These are phyloP conservation scores for Lasioglossum lativentre DNA, from an alignment of 2,888 invertebrate species.

Conservation along the genomic window DNA sequence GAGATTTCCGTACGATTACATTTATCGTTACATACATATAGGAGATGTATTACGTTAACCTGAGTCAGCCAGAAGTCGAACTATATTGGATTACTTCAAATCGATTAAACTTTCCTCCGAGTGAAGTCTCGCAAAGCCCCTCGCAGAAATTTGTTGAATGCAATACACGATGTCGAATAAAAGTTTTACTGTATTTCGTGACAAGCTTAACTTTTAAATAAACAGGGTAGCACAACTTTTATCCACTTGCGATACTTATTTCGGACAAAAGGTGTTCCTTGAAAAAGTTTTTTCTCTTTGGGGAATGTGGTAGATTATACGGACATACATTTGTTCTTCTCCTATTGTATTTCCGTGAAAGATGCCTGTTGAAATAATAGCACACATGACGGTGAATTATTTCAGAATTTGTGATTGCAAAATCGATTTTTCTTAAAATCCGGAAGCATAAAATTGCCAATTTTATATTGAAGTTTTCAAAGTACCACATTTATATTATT, in stretches of 20 bases:
- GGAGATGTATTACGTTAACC: slow-evolving; percentile 16
- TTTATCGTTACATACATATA: neutral
- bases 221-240: slow-evolving; percentile 13
- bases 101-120: slow-evolving; percentile 39
- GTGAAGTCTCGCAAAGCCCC: slow-evolving; percentile 14
- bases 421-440: too few species aligned
- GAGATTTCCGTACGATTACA: neutral
- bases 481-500: too few species aligned
- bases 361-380: too few species aligned
- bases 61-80: slow-evolving; percentile 23
- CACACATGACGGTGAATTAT: too few species aligned
- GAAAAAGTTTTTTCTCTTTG: neutral
- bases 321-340: neutral
- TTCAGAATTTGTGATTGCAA: too few species aligned
- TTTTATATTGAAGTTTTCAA: too few species aligned
- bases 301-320: neutral
- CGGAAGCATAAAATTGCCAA: too few species aligned
- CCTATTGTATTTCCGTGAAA: neutral
- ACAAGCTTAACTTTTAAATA: slow-evolving; percentile 26
- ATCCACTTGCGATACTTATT: neutral
- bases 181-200: slow-evolving; percentile 26
- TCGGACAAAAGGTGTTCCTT: neutral
- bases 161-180: slow-evolving; percentile 25
- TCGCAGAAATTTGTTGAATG: slow-evolving; percentile 29
- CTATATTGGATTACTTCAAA: slow-evolving; percentile 40